Evolutionary conservation across 2,113 vertebrate species (phyloP), one percentile per base, ranked within the genome.

Genomic region (Emydocephalus ijimae): DNA sequence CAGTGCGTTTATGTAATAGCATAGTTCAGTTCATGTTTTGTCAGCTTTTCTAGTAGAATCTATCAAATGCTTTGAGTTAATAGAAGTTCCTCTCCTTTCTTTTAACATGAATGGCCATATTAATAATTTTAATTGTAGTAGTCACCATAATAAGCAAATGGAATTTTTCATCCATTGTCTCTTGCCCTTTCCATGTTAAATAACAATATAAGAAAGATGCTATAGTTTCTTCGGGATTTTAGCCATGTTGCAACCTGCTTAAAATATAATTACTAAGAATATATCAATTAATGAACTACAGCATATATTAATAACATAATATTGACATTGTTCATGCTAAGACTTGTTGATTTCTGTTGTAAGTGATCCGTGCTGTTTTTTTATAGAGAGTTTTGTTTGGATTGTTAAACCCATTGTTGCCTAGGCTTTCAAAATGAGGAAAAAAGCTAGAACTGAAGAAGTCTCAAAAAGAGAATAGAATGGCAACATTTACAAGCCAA

Each of bases 211-310:
- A 34, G 39, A 69, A 88, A 74, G 7, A 61, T 69, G 23, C 23
- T 92, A 34, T 88, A 59, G 85, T 52, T 88, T 50, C 21, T 92
- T 23, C 48, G 54, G n/a, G 34, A 4, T 29, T 88, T 48, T 94
- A 95, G 91, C 45, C 0, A 81, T 85, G 91, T 87, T 88, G 93
- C 93, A 96, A 96, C 96, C 96, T 96, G 95, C 90, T 94, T 95
- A 95, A 96, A 94, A 94, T 91, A 93, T 74, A 89, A 93, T 85
- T 9, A 69, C 96, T 95, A 94, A 50, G 93, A 93, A 59, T 96
- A 97, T 95, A 94, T 95, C 85, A 95, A 93, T 97, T 96, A 97
- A 96, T 57, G 45, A 95, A 92, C 93, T 93, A 26, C 12, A 89
- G 91, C 92, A 92, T 93, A 94, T 59, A 2, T 18, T 81, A 81